These are phyloP conservation scores for Arremon aurantiirostris DNA, from an alignment of 2,797 vertebrate species.

Conservation along the genomic window DNA sequence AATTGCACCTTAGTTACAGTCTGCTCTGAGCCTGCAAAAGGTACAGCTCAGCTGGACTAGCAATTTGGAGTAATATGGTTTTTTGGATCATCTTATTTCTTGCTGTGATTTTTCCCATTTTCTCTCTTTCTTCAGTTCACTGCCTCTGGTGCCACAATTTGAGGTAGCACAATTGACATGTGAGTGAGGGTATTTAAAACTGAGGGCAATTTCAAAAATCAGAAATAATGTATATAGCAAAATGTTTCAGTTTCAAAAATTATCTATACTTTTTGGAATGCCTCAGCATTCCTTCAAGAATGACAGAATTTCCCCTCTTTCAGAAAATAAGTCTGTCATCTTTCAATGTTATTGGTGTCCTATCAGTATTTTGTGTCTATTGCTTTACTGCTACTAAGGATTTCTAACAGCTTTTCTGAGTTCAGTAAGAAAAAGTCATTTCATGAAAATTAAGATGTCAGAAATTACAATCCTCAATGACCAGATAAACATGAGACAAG, in stretches of 20 bases:
- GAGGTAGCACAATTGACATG: background rate
- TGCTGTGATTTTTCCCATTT: background rate
- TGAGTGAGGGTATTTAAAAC: background rate
- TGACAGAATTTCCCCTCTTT: background rate
- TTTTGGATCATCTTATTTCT: background rate
- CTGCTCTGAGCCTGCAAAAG: background rate
- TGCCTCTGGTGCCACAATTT: background rate
- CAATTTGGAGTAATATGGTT: background rate
- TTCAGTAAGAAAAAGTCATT: background rate
- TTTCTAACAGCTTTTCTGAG: background rate
- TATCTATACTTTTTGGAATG: background rate
- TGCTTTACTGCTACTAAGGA: background rate
- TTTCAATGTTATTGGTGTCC: background rate
- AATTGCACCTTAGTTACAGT: background rate
- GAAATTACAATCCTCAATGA: background rate
- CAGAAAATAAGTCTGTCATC: background rate
- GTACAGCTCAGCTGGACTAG: background rate
- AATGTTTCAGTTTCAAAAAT: background rate
- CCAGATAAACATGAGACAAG: background rate
- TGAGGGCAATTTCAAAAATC: background rate
- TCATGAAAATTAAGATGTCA: background rate
- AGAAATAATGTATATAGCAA: background rate
- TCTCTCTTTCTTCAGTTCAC: background rate
- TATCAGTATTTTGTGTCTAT: background rate
- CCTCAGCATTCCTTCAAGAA: background rate